Conservation (phyloP, 2,113 vertebrate species). For the Nanorana parkeri region DNA sequence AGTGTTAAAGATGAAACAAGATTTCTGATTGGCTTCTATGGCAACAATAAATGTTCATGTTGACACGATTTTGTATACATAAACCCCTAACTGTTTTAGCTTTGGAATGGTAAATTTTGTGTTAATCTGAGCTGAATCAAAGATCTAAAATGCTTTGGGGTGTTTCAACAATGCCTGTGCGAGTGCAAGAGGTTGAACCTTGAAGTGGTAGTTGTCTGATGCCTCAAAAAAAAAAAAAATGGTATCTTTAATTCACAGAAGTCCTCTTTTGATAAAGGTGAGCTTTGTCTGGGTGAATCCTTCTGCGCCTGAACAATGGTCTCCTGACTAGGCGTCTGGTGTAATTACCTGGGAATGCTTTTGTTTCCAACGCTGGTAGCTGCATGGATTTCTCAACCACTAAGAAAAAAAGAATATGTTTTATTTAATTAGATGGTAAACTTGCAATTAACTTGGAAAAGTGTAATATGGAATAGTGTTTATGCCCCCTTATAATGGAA, state of each 20-base stretch:
- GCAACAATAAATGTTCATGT: too few species aligned
- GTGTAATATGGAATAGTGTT: neutral
- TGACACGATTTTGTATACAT: too few species aligned
- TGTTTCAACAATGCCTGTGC: neutral
- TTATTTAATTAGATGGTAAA: neutral
- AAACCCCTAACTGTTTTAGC: too few species aligned
- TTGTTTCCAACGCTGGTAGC: slow-evolving; percentile 62
- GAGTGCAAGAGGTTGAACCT: neutral
- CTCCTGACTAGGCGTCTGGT: neutral
- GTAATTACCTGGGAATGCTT: slow-evolving; percentile 60
- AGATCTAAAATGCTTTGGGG: neutral
- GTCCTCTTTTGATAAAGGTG: slow-evolving; percentile 38
- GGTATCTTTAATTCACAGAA: slow-evolving; percentile 15
- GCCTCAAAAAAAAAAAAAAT: slow-evolving; percentile 1
- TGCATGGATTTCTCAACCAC: slow-evolving; percentile 64
- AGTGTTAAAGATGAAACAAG: too few species aligned
- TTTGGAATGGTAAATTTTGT: too few species aligned
- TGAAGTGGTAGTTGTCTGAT: slow-evolving; percentile 24
- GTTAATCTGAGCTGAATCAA: neutral
- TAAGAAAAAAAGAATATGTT: slow-evolving; percentile 61
- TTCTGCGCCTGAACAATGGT: slow-evolving; percentile 20
- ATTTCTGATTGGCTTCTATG: too few species aligned
- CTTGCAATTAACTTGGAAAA: neutral
- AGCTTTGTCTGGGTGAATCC: slow-evolving; percentile 29
- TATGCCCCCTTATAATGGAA: neutral